Evolutionary conservation across 2,113 vertebrate species (phyloP).

Genomic region (Gavia stellata): DNA sequence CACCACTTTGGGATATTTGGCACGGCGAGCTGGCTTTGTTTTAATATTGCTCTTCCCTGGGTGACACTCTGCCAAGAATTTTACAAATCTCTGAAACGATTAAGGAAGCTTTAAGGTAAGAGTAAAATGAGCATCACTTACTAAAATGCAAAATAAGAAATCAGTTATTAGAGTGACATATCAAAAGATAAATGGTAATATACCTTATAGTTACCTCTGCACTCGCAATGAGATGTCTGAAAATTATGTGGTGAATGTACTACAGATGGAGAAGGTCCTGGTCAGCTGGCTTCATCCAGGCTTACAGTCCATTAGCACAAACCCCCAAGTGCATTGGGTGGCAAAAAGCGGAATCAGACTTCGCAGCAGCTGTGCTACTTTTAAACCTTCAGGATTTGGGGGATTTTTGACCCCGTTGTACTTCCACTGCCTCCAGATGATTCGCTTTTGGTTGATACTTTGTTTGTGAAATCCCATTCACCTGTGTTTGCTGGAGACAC

Average conservation of each 20-base stretch:
- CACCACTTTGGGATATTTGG: neutral
- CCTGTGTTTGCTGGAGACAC: neutral
- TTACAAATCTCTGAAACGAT: neutral
- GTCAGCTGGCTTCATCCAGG: neutral
- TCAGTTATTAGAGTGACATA: neutral
- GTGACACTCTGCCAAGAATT: neutral
- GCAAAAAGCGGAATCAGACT: neutral
- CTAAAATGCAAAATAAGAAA: neutral
- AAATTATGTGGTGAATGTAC: neutral
- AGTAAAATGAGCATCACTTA: neutral
- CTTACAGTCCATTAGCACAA: neutral
- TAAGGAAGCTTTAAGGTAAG: neutral
- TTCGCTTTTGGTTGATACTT: neutral
- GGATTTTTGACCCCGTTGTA: rapidly evolving
- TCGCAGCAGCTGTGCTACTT: neutral
- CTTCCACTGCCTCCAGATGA: neutral
- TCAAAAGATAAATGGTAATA: neutral
- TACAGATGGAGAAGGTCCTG: neutral
- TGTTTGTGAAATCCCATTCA: neutral
- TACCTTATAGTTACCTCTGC: neutral
- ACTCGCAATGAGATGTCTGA: neutral
- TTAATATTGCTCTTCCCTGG: neutral
- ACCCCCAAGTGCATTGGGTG: rapidly evolving
- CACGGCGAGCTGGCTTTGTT: neutral
- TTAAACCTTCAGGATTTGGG: neutral